Base-by-base conservation (phyloP, 2,113 vertebrate species). In the Anseranas semipalmata region DNA sequence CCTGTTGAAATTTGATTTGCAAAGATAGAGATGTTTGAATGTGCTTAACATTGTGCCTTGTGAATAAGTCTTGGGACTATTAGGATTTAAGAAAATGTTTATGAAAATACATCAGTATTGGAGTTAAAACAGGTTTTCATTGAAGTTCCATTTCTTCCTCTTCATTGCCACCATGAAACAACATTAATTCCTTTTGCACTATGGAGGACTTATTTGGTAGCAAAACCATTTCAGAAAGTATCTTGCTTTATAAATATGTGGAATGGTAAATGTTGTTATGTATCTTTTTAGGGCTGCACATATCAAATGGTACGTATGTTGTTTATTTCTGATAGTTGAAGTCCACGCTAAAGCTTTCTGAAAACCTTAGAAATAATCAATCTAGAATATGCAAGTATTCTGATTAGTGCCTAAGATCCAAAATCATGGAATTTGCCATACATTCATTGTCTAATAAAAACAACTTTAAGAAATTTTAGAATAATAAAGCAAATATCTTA, bases 231-330 rank as follows among this genome's bases (percentile, higher is more conserved):
- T 81, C 45, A 70, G 83, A 74, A 95, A 85, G 28, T 60, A 46
- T 78, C 43, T 71, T 60, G 39, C 88, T 84, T 35, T 81, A 76
- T 86, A 87, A 95, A 83, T 76, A 50, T 46, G 39, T 83, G 50
- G n/a, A 89, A 91, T 90, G n/a, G 67, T 73, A 81, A 91, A 89
- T 87, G 63, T 85, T 96, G 80, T 89, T 89, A 70, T 50, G 3
- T 89, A 11, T 62, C 39, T 89, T 71, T 88, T 58, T 62, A 80
- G 52, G 59, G 53, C 56, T 84, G 43, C 75, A 37, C 27, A 3
- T 39, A 67, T 15, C 55, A 60, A 92, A 75, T 76, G 21, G 27
- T 46, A 28, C 48, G 22, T 90, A 62, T 80, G 53, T 87, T 58
- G 20, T 88, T 73, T 90, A 76, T 79, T 90, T 92, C 45, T 92